Evolutionary conservation across 2,888 invertebrate genomes (phyloP), one percentile per base, ranked within the genome.

Genomic region (Drosophila setosimentum): DNA sequence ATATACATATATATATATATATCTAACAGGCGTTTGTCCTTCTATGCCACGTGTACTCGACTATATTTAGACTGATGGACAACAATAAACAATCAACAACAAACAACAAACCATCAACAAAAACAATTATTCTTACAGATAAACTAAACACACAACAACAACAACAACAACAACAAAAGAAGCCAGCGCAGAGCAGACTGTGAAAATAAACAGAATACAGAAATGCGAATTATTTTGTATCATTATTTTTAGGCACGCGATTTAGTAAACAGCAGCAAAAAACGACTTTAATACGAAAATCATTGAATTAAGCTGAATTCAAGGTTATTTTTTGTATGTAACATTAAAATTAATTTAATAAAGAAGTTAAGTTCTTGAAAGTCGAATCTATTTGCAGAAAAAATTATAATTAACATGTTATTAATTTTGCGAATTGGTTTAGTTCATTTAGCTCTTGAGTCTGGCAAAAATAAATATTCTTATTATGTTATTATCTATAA

Each of bases 191-290:
- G 21, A 45, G 21, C 58, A 11, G 48, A 24, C 50, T 54, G 32
- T 54, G 57, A 51, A 71, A 68, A 71, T 70, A 84, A 74, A 68
- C 57, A 73, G 57, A 59, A 59, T 32, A 68, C 48, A 62, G 48
- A 57, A 35, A 51, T 64, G 59, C 35, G 21, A 54, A 62, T 63
- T 63, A 65, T 62, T 53, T 78, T 40, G 49, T 51, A 18, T 35
- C 45, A 70, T 74, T 75, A 72, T 68, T 71, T 78, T 80, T 71
- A 61, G 72, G 59, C 83, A 73, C 72, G 78, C 73, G 63, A 71
- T 29, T 55, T 63, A 58, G 37, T 35, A 63, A 55, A 72, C 13
- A 74, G 49, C 51, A 62, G 50, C 2, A 33, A 27, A 54, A 37
- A 54, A 24, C 21, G 24, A 4, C 3, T 24, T 45, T 24, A 16